Evolutionary conservation across 2,113 vertebrate species (phyloP).

Genomic region (Eclectus roratus): DNA sequence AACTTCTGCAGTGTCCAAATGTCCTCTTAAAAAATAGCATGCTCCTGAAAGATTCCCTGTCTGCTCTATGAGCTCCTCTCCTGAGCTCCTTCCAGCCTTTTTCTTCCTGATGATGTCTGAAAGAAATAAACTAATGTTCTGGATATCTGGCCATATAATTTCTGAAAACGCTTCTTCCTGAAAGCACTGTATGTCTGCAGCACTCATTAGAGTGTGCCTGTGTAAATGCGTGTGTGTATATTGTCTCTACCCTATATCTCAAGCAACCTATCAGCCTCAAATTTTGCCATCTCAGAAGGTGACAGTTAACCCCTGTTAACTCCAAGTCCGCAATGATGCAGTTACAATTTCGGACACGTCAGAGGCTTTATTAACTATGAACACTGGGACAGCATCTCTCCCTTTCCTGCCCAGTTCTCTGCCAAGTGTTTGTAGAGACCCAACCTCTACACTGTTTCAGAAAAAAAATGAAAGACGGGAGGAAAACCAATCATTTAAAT

Average conservation of each 20-base stretch:
- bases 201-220: not conserved
- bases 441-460: not conserved
- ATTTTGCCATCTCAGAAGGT: not conserved
- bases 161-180: not conserved
- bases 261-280: not conserved
- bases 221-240: not conserved
- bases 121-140: not conserved
- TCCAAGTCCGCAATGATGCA: not conserved
- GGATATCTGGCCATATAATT: not conserved
- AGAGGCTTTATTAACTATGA: not conserved
- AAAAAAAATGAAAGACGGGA: not conserved
- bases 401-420: not conserved
- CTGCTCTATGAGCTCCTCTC: not conserved
- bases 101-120: not conserved
- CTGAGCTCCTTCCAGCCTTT: not conserved
- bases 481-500: not conserved
- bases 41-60: not conserved
- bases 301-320: not conserved
- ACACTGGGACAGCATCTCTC: not conserved
- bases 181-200: not conserved
- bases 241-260: not conserved
- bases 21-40: not conserved
- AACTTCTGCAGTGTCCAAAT: not conserved
- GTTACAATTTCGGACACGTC: not conserved
- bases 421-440: not conserved